Evolutionary conservation across 2,888 invertebrate species (phyloP), one percentile per base, ranked within the genome.

Genomic region (Tuberolachnus salignus): DNA sequence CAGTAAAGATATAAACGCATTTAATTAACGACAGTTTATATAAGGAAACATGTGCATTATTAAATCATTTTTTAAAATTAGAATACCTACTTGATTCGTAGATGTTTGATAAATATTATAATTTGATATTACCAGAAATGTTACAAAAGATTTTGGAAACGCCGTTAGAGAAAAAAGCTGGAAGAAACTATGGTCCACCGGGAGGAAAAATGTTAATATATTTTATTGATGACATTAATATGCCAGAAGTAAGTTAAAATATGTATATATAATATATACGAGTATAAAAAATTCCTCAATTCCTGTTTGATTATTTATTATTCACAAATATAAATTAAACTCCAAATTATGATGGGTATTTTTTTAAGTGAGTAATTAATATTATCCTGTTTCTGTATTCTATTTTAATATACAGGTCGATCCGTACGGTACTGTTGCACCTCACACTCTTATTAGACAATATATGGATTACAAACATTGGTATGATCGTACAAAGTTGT

Each of bases 151-250:
- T 95, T 13, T 87, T 97, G 81, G 97, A 97, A 85, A 94, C 94
- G 84, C 94, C 95, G 0, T 86, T 97, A 70, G 97, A 97, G 85
- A 97, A 97, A 87, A 97, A 97, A 85, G 95, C 97, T 0, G 97
- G 97, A 0, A 90, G 94, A 80, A 96, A 94, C 85, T 97, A 91
- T 84, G 97, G 95, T 0, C 97, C 97, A 0, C 94, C 95, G 0
- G 97, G 96, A n/a, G 94, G 90, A 84, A 95, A 96, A 86, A 90
- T 90, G 23, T 91, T 97, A 89, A 91, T 97, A 74, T 97, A 96
- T 86, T 97, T 97, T 85, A 91, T 97, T 80, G 97, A 97, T 84
- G 97, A 97, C 84, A 90, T 97, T 91, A 97, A 97, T 85, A 97
- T 97, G 96, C 97, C 97, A 0, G 95, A 95, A 87, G 96, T 88